A percentile compares a stretch with the other conserved stretches of the same genome.
Conservation (phyloP, 2,113 vertebrate genomes). For the Pterophyllum scalare region DNA sequence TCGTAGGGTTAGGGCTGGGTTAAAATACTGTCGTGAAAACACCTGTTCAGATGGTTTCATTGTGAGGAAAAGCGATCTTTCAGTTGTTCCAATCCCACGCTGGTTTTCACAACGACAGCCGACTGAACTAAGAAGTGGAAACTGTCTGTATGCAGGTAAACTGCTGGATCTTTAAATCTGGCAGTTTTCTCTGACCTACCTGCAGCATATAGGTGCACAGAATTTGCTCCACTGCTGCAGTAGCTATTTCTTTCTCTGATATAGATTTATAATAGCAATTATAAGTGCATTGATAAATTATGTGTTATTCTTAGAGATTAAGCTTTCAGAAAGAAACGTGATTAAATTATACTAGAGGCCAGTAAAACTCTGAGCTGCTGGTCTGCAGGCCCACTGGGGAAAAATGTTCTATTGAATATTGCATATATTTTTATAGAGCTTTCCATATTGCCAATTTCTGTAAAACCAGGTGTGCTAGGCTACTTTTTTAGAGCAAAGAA, state of each 20-base stretch:
- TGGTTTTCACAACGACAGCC: not conserved
- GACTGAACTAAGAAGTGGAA: not conserved
- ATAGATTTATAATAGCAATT: not conserved
- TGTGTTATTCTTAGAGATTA: not conserved
- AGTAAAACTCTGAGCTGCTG: not conserved
- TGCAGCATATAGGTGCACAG: not conserved
- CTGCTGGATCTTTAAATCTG: not conserved
- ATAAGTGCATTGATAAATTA: not conserved
- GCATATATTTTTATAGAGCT: not conserved
- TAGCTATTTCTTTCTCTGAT: not conserved
- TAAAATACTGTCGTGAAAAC: no score
- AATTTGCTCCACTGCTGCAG: not conserved
- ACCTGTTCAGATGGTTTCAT: no score
- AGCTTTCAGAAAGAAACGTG: not conserved
- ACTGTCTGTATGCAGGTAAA: not conserved
- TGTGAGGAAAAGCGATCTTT: no score
- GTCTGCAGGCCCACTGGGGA: not conserved
- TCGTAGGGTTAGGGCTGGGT: not conserved
- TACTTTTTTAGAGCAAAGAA: not conserved
- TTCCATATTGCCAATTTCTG: not conserved
- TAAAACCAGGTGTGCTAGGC: not conserved
- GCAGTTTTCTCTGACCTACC: no score
- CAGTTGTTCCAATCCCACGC: no score
- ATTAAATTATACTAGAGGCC: not conserved
- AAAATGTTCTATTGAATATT: fast-evolving